These are phyloP conservation scores for Listronotus oregonensis DNA, from an alignment of 1,140 invertebrate genomes.

Conservation along the genomic window DNA sequence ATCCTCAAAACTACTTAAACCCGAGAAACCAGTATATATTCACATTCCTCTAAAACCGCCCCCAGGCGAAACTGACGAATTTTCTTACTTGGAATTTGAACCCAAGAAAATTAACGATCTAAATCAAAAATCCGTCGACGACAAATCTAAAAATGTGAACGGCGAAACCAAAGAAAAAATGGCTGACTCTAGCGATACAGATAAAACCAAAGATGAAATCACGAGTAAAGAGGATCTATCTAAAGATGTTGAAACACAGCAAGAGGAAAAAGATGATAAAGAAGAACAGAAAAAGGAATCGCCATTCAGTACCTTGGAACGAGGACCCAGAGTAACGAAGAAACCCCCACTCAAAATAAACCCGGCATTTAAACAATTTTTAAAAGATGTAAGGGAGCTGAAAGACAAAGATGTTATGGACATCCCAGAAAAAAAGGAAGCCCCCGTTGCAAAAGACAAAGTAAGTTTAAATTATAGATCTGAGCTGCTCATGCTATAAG, in stretches of 20 bases:
- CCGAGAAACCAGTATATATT: conserved; percentile 49
- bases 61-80: conserved; percentile 51
- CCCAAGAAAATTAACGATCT: conserved; percentile 33
- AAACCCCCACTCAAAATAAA: conserved; percentile 32
- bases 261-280: background rate
- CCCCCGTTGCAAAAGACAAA: conserved; percentile 1
- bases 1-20: conserved; percentile 18
- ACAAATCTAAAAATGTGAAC: background rate
- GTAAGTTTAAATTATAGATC: too few species aligned
- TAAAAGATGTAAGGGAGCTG: conserved; percentile 24
- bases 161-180: background rate
- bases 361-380: conserved; percentile 30
- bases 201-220: background rate
- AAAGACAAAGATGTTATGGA: conserved; percentile 7
- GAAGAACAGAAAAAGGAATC: background rate
- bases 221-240: background rate
- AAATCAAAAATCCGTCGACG: conserved; percentile 42
- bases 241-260: too few species aligned
- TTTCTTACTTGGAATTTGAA: conserved; percentile 50
- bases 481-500: too few species aligned
- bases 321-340: conserved; percentile 1
- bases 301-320: background rate
- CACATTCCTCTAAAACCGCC: conserved; percentile 55
- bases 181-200: background rate
- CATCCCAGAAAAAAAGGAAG: conserved; percentile 1